Evolutionary conservation across 37 sponge, comb jelly and placozoan species (phyloP).

Genomic region (Ephydatia muelleri): DNA sequence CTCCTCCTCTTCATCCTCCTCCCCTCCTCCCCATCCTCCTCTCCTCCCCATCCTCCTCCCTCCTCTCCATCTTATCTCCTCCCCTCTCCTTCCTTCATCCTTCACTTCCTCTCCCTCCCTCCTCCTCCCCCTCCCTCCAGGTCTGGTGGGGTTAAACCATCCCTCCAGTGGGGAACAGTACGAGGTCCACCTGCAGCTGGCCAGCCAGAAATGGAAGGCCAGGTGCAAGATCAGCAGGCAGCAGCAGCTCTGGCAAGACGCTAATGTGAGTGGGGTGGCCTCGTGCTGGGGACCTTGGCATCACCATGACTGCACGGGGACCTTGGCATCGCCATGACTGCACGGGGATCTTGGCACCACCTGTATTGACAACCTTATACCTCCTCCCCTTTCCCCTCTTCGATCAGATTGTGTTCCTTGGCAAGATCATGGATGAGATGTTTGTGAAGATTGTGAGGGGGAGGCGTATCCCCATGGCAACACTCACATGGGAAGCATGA

Average conservation of each 20-base stretch:
- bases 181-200: conserved; percentile 63
- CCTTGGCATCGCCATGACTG: no score
- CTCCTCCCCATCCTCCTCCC: not conserved
- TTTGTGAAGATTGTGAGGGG: conserved; percentile 66
- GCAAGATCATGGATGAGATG: conserved; percentile 65
- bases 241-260: conserved; percentile 77
- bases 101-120: not conserved
- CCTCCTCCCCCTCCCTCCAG: not conserved
- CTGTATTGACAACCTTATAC: no score
- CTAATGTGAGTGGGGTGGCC: conserved; percentile 52
- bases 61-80: not conserved
- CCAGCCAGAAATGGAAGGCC: conserved; percentile 82
- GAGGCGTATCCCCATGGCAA: conserved; percentile 66
- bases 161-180: conserved; percentile 15
- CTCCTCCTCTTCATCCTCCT: not conserved
- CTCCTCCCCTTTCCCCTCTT: not conserved
- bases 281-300: not conserved
- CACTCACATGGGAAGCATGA: conserved; percentile 48
- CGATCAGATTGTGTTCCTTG: conserved; percentile 66
- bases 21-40: not conserved
- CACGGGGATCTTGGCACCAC: no score
- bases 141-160: conserved; percentile 17
- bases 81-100: not conserved
- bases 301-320: no score
- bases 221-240: conserved; percentile 53